Evolutionary conservation across 2,113 vertebrate genomes (phyloP).

Genomic region (Oreochromis spilurus): DNA sequence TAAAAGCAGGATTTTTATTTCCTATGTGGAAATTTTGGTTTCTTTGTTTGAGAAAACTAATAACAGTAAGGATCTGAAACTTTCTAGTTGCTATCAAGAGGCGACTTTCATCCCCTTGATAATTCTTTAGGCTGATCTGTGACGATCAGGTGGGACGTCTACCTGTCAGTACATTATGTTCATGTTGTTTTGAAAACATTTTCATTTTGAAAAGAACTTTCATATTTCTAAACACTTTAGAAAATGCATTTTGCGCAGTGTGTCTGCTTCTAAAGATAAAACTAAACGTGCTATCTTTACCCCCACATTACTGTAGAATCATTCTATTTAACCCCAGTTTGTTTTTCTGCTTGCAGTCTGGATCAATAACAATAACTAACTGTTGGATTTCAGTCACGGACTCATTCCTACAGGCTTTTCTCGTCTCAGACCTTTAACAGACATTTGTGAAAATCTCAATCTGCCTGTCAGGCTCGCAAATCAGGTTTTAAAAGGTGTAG

Average conservation of each 20-base stretch:
- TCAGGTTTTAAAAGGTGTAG: constrained; percentile 40
- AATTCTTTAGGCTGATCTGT: background rate
- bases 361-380: no score
- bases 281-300: background rate
- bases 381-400: accelerated
- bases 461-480: constrained; percentile 1
- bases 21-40: background rate
- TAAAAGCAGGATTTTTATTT: no score
- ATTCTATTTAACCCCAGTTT: background rate
- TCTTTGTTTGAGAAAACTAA: background rate
- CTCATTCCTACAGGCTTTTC: background rate
- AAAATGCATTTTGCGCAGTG: no score
- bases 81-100: background rate
- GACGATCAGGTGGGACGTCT: background rate
- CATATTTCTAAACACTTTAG: background rate
- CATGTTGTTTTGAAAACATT: background rate
- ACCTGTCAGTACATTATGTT: background rate
- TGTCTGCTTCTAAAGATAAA: background rate
- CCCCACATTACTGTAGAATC: background rate
- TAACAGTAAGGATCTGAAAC: accelerated
- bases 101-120: background rate
- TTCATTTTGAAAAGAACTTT: background rate
- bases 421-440: accelerated
- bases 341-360: background rate
- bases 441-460: constrained; percentile 30